These are phyloP conservation scores for Cotesia vestalis DNA, from an alignment of 1,140 invertebrate species.

Conservation along the genomic window DNA sequence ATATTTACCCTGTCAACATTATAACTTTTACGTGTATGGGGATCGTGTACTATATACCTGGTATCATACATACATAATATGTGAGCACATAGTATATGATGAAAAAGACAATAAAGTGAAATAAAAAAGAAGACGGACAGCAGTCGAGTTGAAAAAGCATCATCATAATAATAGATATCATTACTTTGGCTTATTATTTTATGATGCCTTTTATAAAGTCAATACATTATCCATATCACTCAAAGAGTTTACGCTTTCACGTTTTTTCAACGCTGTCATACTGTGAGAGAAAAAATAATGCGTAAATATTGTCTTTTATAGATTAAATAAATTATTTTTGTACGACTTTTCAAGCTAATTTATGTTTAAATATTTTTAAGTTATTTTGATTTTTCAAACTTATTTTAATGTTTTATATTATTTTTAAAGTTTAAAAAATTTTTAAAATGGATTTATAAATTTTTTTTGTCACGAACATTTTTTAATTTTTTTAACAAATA, in stretches of 20 bases:
- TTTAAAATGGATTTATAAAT: too few species aligned
- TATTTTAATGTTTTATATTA: too few species aligned
- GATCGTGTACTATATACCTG: not conserved
- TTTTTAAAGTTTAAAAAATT: too few species aligned
- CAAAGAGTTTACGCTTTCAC: constrained; percentile 27
- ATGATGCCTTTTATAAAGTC: constrained; percentile 50
- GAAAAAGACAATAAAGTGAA: constrained; percentile 16
- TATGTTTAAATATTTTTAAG: too few species aligned
- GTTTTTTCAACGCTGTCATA: constrained; percentile 16
- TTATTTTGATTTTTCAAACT: too few species aligned
- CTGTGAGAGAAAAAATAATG: not conserved
- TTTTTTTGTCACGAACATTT: too few species aligned
- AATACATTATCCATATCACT: constrained; percentile 49
- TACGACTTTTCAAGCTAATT: too few species aligned
- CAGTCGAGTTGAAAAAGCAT: constrained; percentile 43
- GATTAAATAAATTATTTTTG: too few species aligned
- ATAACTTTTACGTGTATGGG: constrained; percentile 44
- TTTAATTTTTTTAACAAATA: too few species aligned
- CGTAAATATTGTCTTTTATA: too few species aligned
- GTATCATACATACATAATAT: not conserved
- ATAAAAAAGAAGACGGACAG: constrained; percentile 35
- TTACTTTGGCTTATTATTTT: constrained; percentile 57
- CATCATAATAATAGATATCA: constrained; percentile 55
- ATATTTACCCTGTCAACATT: constrained; percentile 58
- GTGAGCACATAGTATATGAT: not conserved